These are phyloP conservation scores for Lasioglossum leucozonium DNA, from an alignment of 2,888 invertebrate species.

Conservation along the genomic window DNA sequence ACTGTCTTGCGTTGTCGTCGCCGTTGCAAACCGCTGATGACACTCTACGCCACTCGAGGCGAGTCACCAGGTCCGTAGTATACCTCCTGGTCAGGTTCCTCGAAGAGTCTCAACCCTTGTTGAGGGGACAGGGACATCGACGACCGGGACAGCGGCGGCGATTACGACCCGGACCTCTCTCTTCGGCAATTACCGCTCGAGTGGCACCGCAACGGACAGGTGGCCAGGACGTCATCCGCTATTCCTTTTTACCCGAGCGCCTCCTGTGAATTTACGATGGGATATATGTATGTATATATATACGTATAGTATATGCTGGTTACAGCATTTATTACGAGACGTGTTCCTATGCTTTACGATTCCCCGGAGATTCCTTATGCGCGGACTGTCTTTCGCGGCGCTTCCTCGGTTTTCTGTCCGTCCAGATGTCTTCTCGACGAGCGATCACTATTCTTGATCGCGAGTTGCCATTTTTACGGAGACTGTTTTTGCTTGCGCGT, in stretches of 20 bases:
- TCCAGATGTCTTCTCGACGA: not conserved
- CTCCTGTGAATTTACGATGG: slow-evolving; percentile 61
- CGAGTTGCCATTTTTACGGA: not conserved
- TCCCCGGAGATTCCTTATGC: not conserved
- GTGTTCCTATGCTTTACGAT: slow-evolving; percentile 34
- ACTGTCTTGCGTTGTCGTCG: slow-evolving; percentile 72
- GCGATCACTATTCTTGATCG: not conserved
- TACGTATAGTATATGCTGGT: too few species aligned
- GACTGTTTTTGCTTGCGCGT: not conserved
- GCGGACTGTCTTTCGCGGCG: not conserved
- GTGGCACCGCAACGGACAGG: slow-evolving; percentile 76
- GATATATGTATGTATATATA: slow-evolving; percentile 33
- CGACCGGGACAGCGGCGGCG: slow-evolving; percentile 60
- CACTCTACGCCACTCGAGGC: slow-evolving; percentile 69
- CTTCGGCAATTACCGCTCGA: slow-evolving; percentile 78
- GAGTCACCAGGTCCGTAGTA: slow-evolving; percentile 11
- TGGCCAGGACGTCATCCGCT: slow-evolving; percentile 67
- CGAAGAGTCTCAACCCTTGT: slow-evolving; percentile 55
- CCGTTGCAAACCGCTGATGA: slow-evolving; percentile 72
- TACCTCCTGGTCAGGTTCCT: slow-evolving; percentile 59
- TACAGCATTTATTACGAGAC: slow-evolving; percentile 50
- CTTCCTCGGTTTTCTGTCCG: not conserved
- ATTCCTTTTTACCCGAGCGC: slow-evolving; percentile 34
- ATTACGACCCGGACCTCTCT: slow-evolving; percentile 65
- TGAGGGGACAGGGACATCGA: slow-evolving; percentile 55